Evolutionary conservation across 2,797 vertebrate species (phyloP), one percentile per base, ranked within the genome.

Genomic region (Allobates femoralis): DNA sequence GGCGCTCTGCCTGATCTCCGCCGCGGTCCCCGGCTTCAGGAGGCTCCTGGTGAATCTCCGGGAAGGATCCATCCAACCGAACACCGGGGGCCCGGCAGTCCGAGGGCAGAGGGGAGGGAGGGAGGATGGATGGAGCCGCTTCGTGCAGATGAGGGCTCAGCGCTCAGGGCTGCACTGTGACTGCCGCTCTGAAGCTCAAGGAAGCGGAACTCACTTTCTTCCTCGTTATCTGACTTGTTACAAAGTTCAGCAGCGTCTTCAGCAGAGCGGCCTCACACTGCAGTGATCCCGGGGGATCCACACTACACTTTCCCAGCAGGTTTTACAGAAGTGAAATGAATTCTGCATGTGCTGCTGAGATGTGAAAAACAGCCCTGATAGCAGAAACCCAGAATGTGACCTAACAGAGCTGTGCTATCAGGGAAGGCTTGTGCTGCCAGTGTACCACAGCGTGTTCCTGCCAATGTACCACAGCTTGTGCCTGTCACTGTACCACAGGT

Each of bases 41-140:
- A 98, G 96, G 96, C 96, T 97, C 86, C 96, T 97, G 80, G 97
- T 97, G 93, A 98, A 99, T 94, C 96, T 97, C 94, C 97, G 96
- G 89, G 94, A 95, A 79, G 96, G 94, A 89, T 97, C 97, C 46
- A 96, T 94, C 90, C 96, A 96, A 96, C 96, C 97, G 64, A 60
- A 66, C 89, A 94, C 94, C 69, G 56, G 69, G n/a, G 86, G 90
- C 41, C 73, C 71, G 88, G 37, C 23, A 80, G 90, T 74, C 23
- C n/a, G 6, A 7, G 21, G 60, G 58, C 34, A 15, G 11, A 46
- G 56, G n/a, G 12, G 41, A 55, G 79, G 58, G 23, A 26, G 77
- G 62, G 8, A 67, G 41, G n/a, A 7, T 26, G 30, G 19, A 8
- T 1, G 55, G 55, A 34, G 5, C n/a, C 18, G 23, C 34, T n/a